These are phyloP conservation scores for Paedocypris micromegethes DNA, from an alignment of 2,797 vertebrate genomes.

Conservation along the genomic window DNA sequence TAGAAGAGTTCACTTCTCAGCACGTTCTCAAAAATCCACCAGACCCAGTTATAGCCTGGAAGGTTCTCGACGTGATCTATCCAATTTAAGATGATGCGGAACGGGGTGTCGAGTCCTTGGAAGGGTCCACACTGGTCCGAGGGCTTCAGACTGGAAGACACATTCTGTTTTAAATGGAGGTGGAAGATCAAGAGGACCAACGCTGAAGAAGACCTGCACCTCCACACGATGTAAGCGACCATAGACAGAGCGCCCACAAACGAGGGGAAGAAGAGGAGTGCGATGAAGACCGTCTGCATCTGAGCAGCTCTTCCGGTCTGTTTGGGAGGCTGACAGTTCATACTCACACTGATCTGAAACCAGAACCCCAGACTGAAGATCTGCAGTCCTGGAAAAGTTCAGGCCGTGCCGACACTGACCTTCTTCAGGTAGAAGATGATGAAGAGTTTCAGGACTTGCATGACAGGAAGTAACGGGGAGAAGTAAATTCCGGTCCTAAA, in stretches of 20 bases:
- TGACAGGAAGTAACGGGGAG: constrained; percentile 85
- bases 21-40: constrained; percentile 84
- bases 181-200: neutral
- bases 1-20: constrained; percentile 84
- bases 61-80: constrained; percentile 54
- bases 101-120: constrained; percentile 71
- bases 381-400: neutral
- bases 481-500: constrained; percentile 92
- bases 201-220: constrained; percentile 60
- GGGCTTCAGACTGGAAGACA: constrained; percentile 71
- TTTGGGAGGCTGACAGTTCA: constrained; percentile 87
- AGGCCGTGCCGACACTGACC: constrained; percentile 64
- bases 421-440: constrained; percentile 89
- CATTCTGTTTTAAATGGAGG: too few species aligned
- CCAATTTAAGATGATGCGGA: constrained; percentile 73
- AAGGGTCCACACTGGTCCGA: constrained; percentile 86
- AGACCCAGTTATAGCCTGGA: constrained; percentile 64
- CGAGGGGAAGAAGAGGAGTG: constrained; percentile 87
- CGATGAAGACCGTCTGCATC: constrained; percentile 86
- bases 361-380: constrained; percentile 6
- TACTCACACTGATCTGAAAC: constrained; percentile 80
- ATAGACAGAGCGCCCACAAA: constrained; percentile 80
- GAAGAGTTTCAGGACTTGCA: constrained; percentile 83
- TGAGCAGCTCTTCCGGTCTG: constrained; percentile 85
- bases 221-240: constrained; percentile 82